Conservation (phyloP, 2,113 vertebrate genomes). For the Poecile atricapillus region DNA sequence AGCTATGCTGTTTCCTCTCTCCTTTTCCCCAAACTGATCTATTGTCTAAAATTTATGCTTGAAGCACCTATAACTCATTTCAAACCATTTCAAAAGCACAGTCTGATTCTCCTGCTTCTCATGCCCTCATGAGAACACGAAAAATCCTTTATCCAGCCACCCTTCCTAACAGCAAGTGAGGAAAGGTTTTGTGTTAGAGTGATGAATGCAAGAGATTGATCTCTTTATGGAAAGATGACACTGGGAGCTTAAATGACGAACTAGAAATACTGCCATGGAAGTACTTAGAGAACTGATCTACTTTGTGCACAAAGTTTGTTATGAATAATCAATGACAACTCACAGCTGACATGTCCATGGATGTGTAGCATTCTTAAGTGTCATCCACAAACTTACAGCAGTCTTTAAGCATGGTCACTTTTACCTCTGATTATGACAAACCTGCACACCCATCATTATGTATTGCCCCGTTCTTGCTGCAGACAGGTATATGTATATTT, state of each 20-base stretch:
- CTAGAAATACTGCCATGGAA: not conserved
- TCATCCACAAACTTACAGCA: fast-evolving
- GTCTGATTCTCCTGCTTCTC: not conserved
- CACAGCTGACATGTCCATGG: not conserved
- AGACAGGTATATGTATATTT: not conserved
- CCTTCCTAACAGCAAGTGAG: not conserved
- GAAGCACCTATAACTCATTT: not conserved
- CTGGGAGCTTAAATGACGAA: not conserved
- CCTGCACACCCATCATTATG: not conserved
- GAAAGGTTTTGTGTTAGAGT: not conserved
- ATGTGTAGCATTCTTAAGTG: not conserved
- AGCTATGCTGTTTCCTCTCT: not conserved
- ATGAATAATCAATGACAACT: not conserved
- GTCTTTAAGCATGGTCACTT: not conserved
- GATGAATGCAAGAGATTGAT: not conserved
- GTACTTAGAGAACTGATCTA: not conserved
- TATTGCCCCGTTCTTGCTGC: not conserved
- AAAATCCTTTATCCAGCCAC: not conserved
- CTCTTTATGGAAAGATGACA: not conserved
- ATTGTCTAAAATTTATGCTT: not conserved
- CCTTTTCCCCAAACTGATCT: not conserved
- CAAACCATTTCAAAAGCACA: not conserved
- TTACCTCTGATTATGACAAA: not conserved
- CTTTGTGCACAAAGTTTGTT: not conserved
- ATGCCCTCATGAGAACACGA: not conserved